A percentile compares a stretch with the other conserved stretches of the same genome.
Evolutionary conservation across 2,113 vertebrate genomes (phyloP).

Genomic region (Empidonax alnorum): DNA sequence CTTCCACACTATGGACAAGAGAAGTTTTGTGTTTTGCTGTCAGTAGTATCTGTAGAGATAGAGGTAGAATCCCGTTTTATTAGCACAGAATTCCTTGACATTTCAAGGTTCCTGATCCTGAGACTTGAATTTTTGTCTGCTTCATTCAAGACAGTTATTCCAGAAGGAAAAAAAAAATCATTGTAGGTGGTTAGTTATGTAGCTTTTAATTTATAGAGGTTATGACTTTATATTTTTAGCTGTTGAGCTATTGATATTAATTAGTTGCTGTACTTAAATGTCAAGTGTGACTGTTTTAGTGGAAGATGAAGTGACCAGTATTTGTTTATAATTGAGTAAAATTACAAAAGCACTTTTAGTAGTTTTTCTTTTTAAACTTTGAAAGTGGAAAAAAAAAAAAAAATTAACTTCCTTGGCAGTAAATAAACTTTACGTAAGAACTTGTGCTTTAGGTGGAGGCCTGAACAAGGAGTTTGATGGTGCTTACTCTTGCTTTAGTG

Average conservation of each 20-base stretch:
- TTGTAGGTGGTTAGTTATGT: neutral
- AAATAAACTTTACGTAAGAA: neutral
- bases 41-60: slow-evolving; percentile 15
- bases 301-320: neutral
- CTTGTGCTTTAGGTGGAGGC: neutral
- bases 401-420: neutral
- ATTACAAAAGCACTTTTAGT: neutral
- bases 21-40: slow-evolving; percentile 28
- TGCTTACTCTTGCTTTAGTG: neutral
- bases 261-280: neutral
- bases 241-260: neutral
- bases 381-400: neutral
- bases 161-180: neutral
- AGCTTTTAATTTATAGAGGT: neutral
- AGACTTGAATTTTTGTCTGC: neutral
- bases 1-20: neutral
- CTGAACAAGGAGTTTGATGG: neutral
- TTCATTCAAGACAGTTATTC: neutral
- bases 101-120: neutral
- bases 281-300: neutral
- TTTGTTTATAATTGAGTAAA: neutral
- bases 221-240: neutral
- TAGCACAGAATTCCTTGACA: neutral
- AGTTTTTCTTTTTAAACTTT: neutral
- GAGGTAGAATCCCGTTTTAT: neutral